Evolutionary conservation across 2,113 vertebrate species (phyloP).

Genomic region (Festucalex cinctus): DNA sequence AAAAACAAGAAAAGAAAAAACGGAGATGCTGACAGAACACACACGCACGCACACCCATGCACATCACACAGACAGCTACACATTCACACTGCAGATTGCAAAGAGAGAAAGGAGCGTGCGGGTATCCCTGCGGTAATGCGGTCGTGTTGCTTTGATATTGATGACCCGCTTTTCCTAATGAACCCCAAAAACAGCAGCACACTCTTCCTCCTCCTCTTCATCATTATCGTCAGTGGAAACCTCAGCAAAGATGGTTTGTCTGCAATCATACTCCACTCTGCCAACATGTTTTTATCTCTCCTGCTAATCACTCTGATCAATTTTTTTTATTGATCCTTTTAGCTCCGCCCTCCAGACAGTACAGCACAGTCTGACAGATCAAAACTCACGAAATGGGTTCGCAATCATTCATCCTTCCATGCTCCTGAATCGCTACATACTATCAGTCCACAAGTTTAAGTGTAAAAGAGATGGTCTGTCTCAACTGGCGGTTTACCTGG

Average conservation of each 20-base stretch:
- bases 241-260: neutral
- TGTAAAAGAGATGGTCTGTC: too few relatives aligned
- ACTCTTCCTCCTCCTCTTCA: neutral
- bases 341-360: neutral
- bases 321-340: neutral
- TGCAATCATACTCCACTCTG: neutral
- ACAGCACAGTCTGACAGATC: neutral
- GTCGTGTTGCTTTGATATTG: neutral
- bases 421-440: too few relatives aligned
- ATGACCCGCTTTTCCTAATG: conserved; percentile 5
- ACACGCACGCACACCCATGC: neutral
- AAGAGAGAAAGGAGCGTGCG: neutral
- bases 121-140: neutral
- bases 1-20: neutral
- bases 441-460: too few relatives aligned
- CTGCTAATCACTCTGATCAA: neutral
- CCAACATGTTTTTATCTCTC: neutral
- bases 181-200: neutral
- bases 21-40: neutral
- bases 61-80: too few relatives aligned
- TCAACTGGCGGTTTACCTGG: too few relatives aligned
- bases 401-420: too few relatives aligned
- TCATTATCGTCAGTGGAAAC: neutral
- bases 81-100: neutral
- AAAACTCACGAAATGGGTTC: neutral